These are phyloP conservation scores for Melolontha melolontha DNA, from an alignment of 2,888 invertebrate genomes.

Conservation along the genomic window DNA sequence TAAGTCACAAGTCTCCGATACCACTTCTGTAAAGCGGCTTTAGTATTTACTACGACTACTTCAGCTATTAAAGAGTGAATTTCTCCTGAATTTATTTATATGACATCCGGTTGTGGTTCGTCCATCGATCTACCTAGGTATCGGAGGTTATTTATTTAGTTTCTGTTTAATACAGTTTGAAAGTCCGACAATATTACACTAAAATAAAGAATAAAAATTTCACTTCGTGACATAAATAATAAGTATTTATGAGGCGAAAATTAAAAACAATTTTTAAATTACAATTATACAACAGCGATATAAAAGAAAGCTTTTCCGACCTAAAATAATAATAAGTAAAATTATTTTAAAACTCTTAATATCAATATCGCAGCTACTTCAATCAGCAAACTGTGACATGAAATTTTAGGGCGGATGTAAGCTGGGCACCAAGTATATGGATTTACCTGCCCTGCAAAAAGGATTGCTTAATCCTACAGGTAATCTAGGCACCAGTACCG, in stretches of 20 bases:
- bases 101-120: conserved; percentile 24
- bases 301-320: no score
- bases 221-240: conserved; percentile 14
- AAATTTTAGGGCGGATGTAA: no score
- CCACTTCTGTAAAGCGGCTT: no score
- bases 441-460: no score
- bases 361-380: no score
- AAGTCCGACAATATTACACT: conserved; percentile 8
- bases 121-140: conserved; percentile 7
- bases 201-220: conserved; percentile 35
- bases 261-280: not conserved
- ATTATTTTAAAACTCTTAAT: no score
- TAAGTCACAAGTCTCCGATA: conserved; percentile 17
- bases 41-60: conserved; percentile 4
- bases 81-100: conserved; percentile 36
- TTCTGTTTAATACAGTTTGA: conserved; percentile 13
- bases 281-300: no score
- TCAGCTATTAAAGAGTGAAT: conserved; percentile 25
- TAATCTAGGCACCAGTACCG: no score
- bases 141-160: conserved; percentile 25
- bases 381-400: no score
- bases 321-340: no score
- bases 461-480: no score
- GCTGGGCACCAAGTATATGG: no score
- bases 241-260: not conserved